Conservation (phyloP, 2,888 invertebrate species). For the Oxyteleia sp. region DNA sequence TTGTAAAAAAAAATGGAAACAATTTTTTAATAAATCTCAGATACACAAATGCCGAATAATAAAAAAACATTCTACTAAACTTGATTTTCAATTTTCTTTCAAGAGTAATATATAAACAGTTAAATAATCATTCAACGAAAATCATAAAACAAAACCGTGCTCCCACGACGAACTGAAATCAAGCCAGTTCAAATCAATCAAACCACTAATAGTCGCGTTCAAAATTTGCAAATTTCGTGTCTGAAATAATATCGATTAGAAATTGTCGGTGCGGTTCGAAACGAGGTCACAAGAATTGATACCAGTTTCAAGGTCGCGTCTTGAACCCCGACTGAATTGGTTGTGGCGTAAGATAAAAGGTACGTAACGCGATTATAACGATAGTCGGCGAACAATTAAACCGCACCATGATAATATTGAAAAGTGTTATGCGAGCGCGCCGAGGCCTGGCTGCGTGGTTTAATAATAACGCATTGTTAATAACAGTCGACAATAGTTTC, state of each 20-base stretch:
- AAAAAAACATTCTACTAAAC: too few relatives aligned
- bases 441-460: conserved; percentile 22
- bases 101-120: too few relatives aligned
- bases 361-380: conserved; percentile 36
- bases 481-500: conserved; percentile 74
- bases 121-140: too few relatives aligned
- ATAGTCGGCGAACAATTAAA: conserved; percentile 33
- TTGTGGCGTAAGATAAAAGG: conserved; percentile 50
- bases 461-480: conserved; percentile 72
- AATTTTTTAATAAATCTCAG: too few relatives aligned
- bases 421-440: conserved; percentile 31
- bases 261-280: conserved; percentile 27
- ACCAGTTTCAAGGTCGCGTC: conserved; percentile 42
- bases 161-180: too few relatives aligned
- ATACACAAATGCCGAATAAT: too few relatives aligned
- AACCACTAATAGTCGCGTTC: too few relatives aligned
- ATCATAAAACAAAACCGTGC: too few relatives aligned
- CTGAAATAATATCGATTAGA: conserved; percentile 25
- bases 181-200: too few relatives aligned
- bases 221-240: not conserved
- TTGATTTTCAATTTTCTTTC: too few relatives aligned
- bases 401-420: conserved; percentile 31
- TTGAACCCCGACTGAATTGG: conserved; percentile 40
- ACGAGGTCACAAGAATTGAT: conserved; percentile 46
- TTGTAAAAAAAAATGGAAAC: too few relatives aligned